Base-by-base conservation (phyloP, 2,888 invertebrate species). In the Troides aeacus region DNA sequence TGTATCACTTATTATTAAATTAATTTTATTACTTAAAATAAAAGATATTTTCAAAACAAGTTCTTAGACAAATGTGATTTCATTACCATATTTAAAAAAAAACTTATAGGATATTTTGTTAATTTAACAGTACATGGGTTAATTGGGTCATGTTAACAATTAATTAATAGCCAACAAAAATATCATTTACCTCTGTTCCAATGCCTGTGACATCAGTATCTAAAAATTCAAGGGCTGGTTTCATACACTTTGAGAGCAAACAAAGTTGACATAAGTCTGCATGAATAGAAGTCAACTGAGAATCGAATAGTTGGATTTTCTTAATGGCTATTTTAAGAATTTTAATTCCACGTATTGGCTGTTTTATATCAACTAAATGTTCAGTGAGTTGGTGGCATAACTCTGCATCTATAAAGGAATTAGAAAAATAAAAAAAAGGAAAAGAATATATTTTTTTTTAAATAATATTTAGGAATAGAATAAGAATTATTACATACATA, bases 281-380 rank as follows among this genome's bases (percentile, higher is more conserved):
- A 90, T 99, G 99, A 75, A 99, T 96, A 3, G 98, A 97, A 46
- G 99, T 99, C 73, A 99, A 91, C 86, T 99, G 98, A 18, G 97
- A 96, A 78, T 97, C 97, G 87, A 95, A 95, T 24, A 97, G 88
- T 83, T 97, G 97, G 76, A 98, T 95, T 88, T 98, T 98, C 75
- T 95, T 94, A 74, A 99, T 97, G 21, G 98, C 98, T 82, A 95
- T 95, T 74, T 94, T 94, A 66, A 99, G 84, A 66, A 98, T 93
- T 81, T 95, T 94, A 71, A 99, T 97, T 23, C 98, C 99, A 81
- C 96, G 94, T 76, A 97, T 94, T 24, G 97, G 95, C 84, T 96
- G 95, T 81, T 96, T 95, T 62, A 95, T 93, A 78, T 97, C 96
- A 15, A 97, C 94, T 75, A 99, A 88, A 79, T 95, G 95, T 77